These are phyloP conservation scores for Oncorhynchus masou DNA, from an alignment of 2,113 vertebrate species.

Conservation along the genomic window DNA sequence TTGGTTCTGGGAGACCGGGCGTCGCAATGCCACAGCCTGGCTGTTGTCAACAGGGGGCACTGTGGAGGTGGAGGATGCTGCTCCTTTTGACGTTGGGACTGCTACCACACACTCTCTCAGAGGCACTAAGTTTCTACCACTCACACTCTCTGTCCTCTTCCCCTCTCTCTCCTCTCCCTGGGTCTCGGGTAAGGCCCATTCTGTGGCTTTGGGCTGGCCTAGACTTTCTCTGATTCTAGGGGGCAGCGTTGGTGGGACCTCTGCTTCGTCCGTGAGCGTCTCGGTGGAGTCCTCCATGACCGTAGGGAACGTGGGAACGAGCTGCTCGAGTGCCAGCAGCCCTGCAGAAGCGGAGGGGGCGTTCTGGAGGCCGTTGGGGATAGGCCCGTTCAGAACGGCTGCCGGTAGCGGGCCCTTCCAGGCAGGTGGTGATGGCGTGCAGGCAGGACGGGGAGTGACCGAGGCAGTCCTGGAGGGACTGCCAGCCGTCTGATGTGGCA, in stretches of 20 bases:
- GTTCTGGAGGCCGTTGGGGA: conserved; percentile 13
- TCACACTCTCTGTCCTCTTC: conserved; percentile 37
- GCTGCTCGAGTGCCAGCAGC: conserved; percentile 51
- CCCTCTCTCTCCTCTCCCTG: background rate
- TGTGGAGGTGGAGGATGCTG: background rate
- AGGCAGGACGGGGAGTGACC: conserved; percentile 26
- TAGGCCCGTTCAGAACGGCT: background rate
- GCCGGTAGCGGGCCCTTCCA: conserved; percentile 36
- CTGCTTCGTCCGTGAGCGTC: conserved; percentile 68
- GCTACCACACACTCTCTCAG: background rate
- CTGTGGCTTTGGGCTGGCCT: background rate
- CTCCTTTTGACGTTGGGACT: background rate
- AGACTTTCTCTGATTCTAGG: conserved; percentile 11
- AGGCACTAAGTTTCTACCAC: conserved; percentile 46
- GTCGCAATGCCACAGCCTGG: conserved; percentile 66
- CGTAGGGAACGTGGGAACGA: conserved; percentile 48
- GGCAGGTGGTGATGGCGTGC: conserved; percentile 42
- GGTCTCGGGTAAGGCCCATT: conserved; percentile 5
- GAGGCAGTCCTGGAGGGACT: conserved; percentile 54
- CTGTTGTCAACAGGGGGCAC: conserved; percentile 60
- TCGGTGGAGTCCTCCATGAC: conserved; percentile 74
- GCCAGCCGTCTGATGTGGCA: conserved; percentile 29
- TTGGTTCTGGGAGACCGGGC: conserved; percentile 84
- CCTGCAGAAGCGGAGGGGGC: conserved; percentile 24
- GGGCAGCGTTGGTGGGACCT: background rate